Base-by-base conservation (phyloP, 2,113 vertebrate genomes). In the Trogon surrucura region DNA sequence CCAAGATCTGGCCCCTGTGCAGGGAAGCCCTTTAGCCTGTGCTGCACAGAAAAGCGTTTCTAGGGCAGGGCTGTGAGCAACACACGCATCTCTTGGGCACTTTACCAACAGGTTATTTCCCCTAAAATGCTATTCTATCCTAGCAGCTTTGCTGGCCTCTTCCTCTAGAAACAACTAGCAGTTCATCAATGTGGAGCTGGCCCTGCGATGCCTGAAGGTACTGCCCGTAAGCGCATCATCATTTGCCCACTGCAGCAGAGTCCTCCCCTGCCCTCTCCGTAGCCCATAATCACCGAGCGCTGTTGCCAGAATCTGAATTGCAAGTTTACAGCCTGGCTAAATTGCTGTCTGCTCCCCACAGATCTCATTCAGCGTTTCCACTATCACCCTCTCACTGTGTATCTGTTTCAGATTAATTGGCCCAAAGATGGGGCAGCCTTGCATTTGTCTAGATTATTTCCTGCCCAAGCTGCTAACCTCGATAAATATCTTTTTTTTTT, bases 361-460 rank as follows among this genome's bases (percentile, higher is more conserved):
- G 75, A 84, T 58, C 85, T 81, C 87, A 62, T 91, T 91, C 94
- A 94, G 85, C 84, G 6, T 84, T 96, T 94, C 89, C 18, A 0
- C 82, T 29, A 8, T 60, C 72, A 60, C 90, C 62, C 80, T 87
- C 85, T 81, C 51, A 1, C 66, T 80, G 89, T 80, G 11, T 91
- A 95, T 94, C 96, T 91, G 80, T 62, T 91, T 64, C 85, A 86
- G 82, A 95, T 95, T 95, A 92, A 94, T 95, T 95, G 90, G 88
- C 85, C 85, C 0, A 0, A 88, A 54, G 91, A 94, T 83, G 73
- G 72, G 81, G 82, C 75, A 90, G 94, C 75, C 44, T 41, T 94
- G 61, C 74, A 57, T 93, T 91, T 80, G 92, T 88, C 88, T 93
- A 93, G 69, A 73, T 89, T 90, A 65, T 90, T 95, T 95, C 89